phyloP scores from a whole-genome alignment of 2,113 vertebrate species.

The Uropsilus gracilis region DNA sequence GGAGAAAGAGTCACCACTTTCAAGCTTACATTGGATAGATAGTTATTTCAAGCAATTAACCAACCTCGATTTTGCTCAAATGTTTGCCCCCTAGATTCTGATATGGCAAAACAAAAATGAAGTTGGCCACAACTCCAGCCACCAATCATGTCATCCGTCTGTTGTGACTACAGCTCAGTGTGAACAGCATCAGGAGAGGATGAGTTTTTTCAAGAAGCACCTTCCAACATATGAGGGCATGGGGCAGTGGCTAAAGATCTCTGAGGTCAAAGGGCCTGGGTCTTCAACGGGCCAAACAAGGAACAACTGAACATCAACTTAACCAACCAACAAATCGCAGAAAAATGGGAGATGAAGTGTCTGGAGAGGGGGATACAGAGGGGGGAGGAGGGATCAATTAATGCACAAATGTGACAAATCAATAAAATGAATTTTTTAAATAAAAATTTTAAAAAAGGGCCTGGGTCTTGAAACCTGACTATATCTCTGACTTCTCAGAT shows the following conservation, averaged over 20 bases:
- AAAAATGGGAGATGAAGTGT: too few species aligned
- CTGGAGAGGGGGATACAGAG: too few species aligned
- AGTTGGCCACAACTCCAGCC: accelerated
- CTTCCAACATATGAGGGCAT: background rate
- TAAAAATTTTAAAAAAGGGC: too few species aligned
- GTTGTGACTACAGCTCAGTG: background rate
- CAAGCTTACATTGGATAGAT: background rate
- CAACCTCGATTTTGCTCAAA: background rate
- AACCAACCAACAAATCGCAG: too few species aligned
- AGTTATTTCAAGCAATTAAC: background rate
- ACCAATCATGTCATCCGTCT: accelerated
- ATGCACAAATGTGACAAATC: too few species aligned
- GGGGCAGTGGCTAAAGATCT: background rate
- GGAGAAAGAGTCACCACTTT: background rate
- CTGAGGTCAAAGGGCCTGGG: background rate
- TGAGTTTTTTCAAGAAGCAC: background rate
- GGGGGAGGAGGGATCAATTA: too few species aligned
- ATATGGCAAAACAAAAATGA: background rate
- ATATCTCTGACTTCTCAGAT: background rate
- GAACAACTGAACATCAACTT: too few species aligned
- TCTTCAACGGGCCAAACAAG: too few species aligned
- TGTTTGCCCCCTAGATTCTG: background rate
- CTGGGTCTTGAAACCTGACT: background rate
- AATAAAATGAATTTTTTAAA: too few species aligned
- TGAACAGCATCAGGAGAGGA: background rate